Evolutionary conservation across 2,888 invertebrate species (phyloP).

Genomic region (Drosophila kambysellisi): DNA sequence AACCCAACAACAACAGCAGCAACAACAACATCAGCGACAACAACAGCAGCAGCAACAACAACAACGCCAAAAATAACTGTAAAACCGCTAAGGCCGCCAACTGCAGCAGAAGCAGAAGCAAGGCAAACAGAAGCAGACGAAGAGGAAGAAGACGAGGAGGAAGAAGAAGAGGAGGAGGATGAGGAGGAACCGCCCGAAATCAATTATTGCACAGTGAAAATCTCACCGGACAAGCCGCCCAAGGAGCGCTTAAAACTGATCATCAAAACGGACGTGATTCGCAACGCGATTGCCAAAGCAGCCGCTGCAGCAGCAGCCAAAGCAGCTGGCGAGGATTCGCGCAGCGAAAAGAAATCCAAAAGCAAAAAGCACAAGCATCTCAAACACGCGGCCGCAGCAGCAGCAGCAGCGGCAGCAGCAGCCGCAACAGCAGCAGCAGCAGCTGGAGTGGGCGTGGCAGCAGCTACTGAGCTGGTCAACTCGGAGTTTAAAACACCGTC

Average conservation of each 20-base stretch:
- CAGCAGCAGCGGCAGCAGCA: constrained; percentile 21
- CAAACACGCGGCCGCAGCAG: constrained; percentile 62
- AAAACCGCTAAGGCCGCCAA: constrained; percentile 74
- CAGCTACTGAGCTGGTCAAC: constrained; percentile 8
- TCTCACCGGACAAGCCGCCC: constrained; percentile 85
- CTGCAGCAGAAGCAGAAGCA: constrained; percentile 36
- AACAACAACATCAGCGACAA: not conserved
- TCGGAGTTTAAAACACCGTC: constrained; percentile 85
- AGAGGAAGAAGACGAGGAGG: constrained; percentile 64
- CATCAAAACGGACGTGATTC: constrained; percentile 84
- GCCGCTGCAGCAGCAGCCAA: constrained; percentile 82
- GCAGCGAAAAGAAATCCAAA: constrained; percentile 77
- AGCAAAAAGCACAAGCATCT: constrained; percentile 84
- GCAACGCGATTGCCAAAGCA: constrained; percentile 84
- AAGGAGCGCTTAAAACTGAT: constrained; percentile 86
- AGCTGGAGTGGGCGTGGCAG: not conserved
- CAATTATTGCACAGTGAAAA: constrained; percentile 84
- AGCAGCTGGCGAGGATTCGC: constrained; percentile 57
- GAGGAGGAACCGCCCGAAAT: constrained; percentile 83
- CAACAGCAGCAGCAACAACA: not conserved
- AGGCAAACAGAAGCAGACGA: constrained; percentile 11
- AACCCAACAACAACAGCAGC: constrained; percentile 59
- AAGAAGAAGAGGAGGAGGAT: constrained; percentile 68
- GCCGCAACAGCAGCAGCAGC: constrained; percentile 22
- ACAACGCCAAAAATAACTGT: constrained; percentile 81